Evolutionary conservation across 2,888 invertebrate genomes (phyloP).

Genomic region (Acleris laterana): DNA sequence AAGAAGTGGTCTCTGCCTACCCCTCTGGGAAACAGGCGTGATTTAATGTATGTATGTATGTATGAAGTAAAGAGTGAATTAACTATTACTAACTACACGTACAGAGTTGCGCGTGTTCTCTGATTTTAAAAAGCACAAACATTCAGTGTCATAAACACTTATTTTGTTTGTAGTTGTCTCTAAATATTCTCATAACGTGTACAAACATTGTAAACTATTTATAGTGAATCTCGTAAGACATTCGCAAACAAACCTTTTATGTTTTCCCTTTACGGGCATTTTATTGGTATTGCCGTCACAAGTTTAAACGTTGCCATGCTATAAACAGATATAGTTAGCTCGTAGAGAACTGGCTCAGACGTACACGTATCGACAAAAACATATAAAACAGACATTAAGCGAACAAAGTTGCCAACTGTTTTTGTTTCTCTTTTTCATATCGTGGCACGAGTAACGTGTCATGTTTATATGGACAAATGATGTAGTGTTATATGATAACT

Average conservation of each 20-base stretch:
- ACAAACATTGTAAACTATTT: conserved; percentile 35
- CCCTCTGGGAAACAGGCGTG: too few relatives aligned
- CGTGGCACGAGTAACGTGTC: conserved; percentile 16
- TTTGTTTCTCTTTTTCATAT: conserved; percentile 69
- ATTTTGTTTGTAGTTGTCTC: conserved; percentile 28
- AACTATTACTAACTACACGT: too few relatives aligned
- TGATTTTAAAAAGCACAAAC: background rate
- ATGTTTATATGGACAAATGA: conserved; percentile 3
- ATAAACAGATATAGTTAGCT: conserved; percentile 83
- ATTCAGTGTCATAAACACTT: conserved; percentile 17
- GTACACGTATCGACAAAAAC: conserved; percentile 70
- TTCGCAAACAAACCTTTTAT: conserved; percentile 42
- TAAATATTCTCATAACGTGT: conserved; percentile 35
- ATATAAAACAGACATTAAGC: conserved; percentile 79
- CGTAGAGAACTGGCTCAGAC: conserved; percentile 67
- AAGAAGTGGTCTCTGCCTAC: too few relatives aligned
- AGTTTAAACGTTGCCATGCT: conserved; percentile 80
- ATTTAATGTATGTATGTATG: too few relatives aligned
- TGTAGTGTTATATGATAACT: too few relatives aligned
- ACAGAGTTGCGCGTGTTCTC: too few relatives aligned
- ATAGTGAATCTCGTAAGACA: conserved; percentile 35
- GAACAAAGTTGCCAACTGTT: conserved; percentile 74
- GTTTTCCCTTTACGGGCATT: conserved; percentile 67
- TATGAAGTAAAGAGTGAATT: too few relatives aligned
- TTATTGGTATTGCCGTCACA: conserved; percentile 69